Conservation (phyloP, 2,888 invertebrate genomes). For the Bellardia pandia region DNA sequence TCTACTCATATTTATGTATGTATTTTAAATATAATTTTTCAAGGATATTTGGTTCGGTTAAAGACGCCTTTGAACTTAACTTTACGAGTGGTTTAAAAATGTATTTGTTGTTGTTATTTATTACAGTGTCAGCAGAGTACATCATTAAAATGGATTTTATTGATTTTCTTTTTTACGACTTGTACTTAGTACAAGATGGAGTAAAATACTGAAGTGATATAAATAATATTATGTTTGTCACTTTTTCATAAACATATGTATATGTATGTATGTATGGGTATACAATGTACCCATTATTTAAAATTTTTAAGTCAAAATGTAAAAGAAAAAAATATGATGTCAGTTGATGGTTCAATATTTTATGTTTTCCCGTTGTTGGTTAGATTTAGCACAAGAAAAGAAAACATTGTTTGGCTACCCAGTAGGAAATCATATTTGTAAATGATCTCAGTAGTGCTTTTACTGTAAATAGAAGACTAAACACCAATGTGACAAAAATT, state of each 20-base stretch:
- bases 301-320: background rate
- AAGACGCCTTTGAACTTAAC: constrained; percentile 1
- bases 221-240: constrained; percentile 2
- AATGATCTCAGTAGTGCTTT: too few relatives aligned
- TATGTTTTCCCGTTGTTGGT: background rate
- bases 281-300: background rate
- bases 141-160: constrained; percentile 35
- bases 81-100: background rate
- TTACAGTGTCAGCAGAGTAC: background rate
- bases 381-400: too few relatives aligned
- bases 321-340: background rate
- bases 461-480: too few relatives aligned
- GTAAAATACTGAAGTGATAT: background rate
- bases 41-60: background rate
- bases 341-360: background rate
- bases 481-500: too few relatives aligned
- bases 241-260: background rate
- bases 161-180: constrained; percentile 19
- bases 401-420: too few relatives aligned
- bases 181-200: background rate
- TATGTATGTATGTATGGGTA: too few relatives aligned
- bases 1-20: background rate
- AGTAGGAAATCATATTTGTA: too few relatives aligned
- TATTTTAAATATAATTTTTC: background rate
- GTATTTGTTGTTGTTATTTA: background rate